phyloP scores from a whole-genome alignment of 2,888 invertebrate genomes.

The Esperia sulphurella region DNA sequence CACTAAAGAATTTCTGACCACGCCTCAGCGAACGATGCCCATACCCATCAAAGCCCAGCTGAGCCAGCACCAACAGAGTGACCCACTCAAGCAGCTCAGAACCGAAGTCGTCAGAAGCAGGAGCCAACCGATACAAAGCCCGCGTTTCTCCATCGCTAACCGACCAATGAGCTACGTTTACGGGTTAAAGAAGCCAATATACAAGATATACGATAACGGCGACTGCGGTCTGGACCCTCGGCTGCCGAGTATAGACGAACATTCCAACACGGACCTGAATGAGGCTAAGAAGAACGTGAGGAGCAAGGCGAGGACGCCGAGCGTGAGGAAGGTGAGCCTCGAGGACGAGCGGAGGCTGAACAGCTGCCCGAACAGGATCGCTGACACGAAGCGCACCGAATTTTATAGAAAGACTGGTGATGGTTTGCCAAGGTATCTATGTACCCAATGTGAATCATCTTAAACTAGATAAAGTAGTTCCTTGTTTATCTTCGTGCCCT shows the following conservation, averaged over 20 bases:
- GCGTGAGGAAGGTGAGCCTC: constrained; percentile 32
- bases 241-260: constrained; percentile 63
- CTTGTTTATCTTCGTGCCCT: too few relatives aligned
- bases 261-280: constrained; percentile 44
- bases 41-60: background rate
- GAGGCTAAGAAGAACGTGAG: constrained; percentile 26
- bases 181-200: constrained; percentile 32
- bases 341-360: constrained; percentile 36
- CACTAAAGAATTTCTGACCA: background rate
- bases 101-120: constrained; percentile 7
- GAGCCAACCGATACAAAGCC: constrained; percentile 14
- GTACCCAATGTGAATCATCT: too few relatives aligned
- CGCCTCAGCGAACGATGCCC: background rate
- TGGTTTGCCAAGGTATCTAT: constrained; percentile 49
- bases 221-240: constrained; percentile 47
- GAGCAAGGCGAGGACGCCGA: constrained; percentile 25
- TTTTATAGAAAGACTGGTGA: constrained; percentile 59
- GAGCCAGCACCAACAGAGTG: too few relatives aligned
- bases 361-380: constrained; percentile 41
- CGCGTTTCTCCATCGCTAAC: constrained; percentile 13
- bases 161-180: constrained; percentile 19
- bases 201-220: constrained; percentile 50
- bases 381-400: constrained; percentile 41
- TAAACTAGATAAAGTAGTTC: too few relatives aligned
- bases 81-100: background rate